Conservation (phyloP, 1,140 invertebrate species). For the Dufourea novaeangliae region DNA sequence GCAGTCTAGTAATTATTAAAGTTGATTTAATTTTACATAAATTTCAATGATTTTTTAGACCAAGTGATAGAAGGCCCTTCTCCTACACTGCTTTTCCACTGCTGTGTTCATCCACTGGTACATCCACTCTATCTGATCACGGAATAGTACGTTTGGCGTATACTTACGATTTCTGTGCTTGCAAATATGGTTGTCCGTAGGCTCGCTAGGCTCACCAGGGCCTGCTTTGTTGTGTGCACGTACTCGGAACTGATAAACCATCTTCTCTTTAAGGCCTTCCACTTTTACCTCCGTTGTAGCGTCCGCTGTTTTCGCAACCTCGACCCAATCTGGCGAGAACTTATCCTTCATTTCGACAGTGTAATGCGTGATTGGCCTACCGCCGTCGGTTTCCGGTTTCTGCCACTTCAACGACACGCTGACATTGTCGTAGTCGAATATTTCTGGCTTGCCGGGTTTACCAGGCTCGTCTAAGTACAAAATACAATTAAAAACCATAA, state of each 20-base stretch:
- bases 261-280: constrained; percentile 95
- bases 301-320: constrained; percentile 91
- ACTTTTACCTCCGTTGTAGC: constrained; percentile 90
- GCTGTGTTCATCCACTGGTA: too few relatives aligned
- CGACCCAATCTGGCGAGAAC: constrained; percentile 93
- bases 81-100: too few relatives aligned
- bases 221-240: constrained; percentile 96
- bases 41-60: too few relatives aligned
- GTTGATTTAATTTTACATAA: too few relatives aligned
- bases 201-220: constrained; percentile 91
- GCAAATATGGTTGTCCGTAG: constrained; percentile 95
- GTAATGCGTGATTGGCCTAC: constrained; percentile 96
- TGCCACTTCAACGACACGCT: constrained; percentile 95
- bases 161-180: constrained; percentile 95
- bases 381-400: constrained; percentile 94
- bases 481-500: neutral
- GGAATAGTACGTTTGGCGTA: too few relatives aligned
- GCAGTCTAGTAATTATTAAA: too few relatives aligned
- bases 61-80: too few relatives aligned
- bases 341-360: constrained; percentile 98
- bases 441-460: constrained; percentile 94
- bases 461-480: constrained; percentile 88
- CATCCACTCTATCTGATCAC: too few relatives aligned
- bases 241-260: constrained; percentile 96
- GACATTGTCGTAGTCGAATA: constrained; percentile 96